Percentiles rank a stretch among this genome's conserved stretches.
These are phyloP conservation scores for Macrostomum lignano DNA, from an alignment of 1,140 invertebrate genomes.

Conservation along the genomic window DNA sequence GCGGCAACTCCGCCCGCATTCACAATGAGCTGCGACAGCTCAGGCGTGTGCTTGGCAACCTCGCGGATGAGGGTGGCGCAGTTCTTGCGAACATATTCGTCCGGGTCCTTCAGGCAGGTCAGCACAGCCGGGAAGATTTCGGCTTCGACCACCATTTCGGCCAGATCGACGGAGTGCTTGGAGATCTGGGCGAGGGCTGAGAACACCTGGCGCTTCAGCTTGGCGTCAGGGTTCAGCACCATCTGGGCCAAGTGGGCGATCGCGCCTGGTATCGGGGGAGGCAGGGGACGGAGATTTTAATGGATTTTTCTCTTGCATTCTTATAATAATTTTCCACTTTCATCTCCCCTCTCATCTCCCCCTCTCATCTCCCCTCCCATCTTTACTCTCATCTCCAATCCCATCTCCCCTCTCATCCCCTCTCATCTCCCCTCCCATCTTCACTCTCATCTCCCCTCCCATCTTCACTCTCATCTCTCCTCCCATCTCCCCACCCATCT, in stretches of 20 bases:
- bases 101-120: constrained; percentile 38
- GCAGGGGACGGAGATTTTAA: too few relatives aligned
- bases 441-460: too few relatives aligned
- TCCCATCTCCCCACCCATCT: too few relatives aligned
- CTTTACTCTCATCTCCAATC: too few relatives aligned
- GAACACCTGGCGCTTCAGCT: constrained; percentile 41
- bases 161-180: constrained; percentile 39
- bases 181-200: constrained; percentile 38
- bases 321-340: too few relatives aligned
- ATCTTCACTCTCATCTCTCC: too few relatives aligned
- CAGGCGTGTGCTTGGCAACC: constrained; percentile 43
- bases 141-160: constrained; percentile 43
- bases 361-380: too few relatives aligned
- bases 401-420: too few relatives aligned
- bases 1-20: constrained; percentile 39
- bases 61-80: constrained; percentile 42
- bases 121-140: constrained; percentile 42
- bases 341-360: too few relatives aligned
- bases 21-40: constrained; percentile 33
- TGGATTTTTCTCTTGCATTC: too few relatives aligned
- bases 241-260: constrained; percentile 39
- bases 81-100: constrained; percentile 37
- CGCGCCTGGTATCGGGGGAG: too few relatives aligned
- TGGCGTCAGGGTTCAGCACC: constrained; percentile 39
- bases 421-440: too few relatives aligned